Conservation (phyloP, 2,888 invertebrate genomes). For the Allacma fusca region DNA sequence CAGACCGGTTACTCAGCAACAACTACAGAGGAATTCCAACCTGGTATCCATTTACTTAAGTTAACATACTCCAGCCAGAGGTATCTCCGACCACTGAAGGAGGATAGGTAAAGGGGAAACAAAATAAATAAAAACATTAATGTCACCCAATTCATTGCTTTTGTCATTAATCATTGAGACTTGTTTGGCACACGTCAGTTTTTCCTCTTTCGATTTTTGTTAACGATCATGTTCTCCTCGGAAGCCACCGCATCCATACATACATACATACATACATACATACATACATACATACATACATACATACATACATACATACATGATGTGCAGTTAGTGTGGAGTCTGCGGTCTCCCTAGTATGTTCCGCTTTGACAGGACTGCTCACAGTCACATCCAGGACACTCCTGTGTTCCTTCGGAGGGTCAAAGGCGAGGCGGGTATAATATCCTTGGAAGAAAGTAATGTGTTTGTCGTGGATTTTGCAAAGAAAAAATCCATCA, state of each 20-base stretch:
- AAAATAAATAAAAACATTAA: conserved; percentile 18
- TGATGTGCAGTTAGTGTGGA: no score
- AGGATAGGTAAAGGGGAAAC: conserved; percentile 4
- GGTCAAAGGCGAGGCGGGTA: background rate
- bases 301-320: no score
- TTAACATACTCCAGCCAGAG: background rate
- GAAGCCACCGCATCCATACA: background rate
- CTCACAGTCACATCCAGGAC: no score
- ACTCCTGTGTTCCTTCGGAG: no score
- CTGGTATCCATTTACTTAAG: background rate
- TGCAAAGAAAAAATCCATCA: background rate
- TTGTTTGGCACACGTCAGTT: conserved; percentile 14
- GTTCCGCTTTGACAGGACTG: no score
- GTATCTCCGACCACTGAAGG: background rate
- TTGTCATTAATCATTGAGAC: conserved; percentile 19
- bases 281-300: no score
- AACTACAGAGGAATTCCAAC: no score
- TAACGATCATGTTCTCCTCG: background rate
- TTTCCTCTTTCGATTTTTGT: conserved; percentile 3
- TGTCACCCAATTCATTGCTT: conserved; percentile 12
- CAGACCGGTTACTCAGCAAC: no score
- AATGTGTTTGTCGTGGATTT: conserved; percentile 18
- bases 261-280: background rate
- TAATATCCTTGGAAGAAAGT: background rate
- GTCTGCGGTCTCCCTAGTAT: no score